These are phyloP conservation scores for Sus cebifrons DNA, from an alignment of 2,797 vertebrate genomes.

Conservation along the genomic window DNA sequence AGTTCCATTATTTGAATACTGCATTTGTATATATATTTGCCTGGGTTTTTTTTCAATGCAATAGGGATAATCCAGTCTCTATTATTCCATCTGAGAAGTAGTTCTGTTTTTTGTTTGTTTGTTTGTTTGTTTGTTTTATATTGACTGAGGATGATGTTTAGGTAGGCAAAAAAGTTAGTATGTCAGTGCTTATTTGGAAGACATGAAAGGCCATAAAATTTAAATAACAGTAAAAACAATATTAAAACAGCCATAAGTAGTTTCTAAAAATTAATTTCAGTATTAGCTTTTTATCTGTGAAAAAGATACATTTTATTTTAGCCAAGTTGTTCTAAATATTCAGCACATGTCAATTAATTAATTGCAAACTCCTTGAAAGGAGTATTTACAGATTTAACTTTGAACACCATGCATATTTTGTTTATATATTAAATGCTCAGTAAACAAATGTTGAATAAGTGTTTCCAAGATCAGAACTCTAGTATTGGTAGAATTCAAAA, in stretches of 20 bases:
- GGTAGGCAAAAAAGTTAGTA: conserved; percentile 3
- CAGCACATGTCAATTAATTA: background rate
- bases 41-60: background rate
- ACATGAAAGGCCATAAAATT: conserved; percentile 28
- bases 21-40: background rate
- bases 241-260: conserved; percentile 16
- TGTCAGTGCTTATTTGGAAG: conserved; percentile 45
- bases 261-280: conserved; percentile 18
- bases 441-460: conserved; percentile 12
- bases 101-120: background rate
- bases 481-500: background rate
- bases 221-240: conserved; percentile 42
- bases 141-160: background rate
- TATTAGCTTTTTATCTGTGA: conserved; percentile 2
- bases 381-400: conserved; percentile 49
- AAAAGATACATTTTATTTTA: conserved; percentile 60
- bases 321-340: conserved; percentile 1
- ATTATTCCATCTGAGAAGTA: background rate
- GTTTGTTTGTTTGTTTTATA: background rate
- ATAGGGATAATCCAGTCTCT: background rate
- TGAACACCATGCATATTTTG: background rate
- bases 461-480: conserved; percentile 9
- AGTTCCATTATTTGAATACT: background rate
- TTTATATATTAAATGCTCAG: background rate
- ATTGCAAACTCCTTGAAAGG: background rate